Conservation (phyloP, 1,140 invertebrate genomes). For the Tetranychus cinnabarinus region DNA sequence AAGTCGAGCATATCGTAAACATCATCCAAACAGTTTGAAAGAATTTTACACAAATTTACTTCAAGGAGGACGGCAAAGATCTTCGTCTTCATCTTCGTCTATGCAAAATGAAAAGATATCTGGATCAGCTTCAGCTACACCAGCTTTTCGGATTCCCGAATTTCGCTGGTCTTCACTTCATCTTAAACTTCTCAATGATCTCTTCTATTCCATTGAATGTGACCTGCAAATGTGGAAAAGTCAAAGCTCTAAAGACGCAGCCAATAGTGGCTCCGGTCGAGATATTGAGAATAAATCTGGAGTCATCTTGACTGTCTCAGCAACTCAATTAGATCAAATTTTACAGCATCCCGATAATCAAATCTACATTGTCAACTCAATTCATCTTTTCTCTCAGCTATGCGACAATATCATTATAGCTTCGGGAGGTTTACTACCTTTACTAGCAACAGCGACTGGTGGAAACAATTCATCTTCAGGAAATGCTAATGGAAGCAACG, state of each 20-base stretch:
- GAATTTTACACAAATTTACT: constrained; percentile 23
- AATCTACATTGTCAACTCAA: constrained; percentile 96
- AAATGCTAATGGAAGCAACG: background rate
- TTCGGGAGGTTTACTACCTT: constrained; percentile 82
- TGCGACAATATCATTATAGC: constrained; percentile 97
- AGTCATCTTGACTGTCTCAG: background rate
- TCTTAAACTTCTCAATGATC: constrained; percentile 80
- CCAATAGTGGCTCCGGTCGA: background rate
- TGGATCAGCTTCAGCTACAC: constrained; percentile 41
- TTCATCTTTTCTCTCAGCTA: constrained; percentile 93
- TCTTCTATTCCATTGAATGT: constrained; percentile 86
- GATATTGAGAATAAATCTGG: background rate
- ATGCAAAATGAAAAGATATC: background rate
- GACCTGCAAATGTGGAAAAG: constrained; percentile 75
- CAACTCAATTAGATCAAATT: constrained; percentile 6
- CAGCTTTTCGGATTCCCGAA: constrained; percentile 94
- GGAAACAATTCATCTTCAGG: background rate
- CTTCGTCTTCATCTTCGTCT: background rate
- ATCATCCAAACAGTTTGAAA: background rate
- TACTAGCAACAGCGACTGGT: constrained; percentile 77
- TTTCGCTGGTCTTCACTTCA: constrained; percentile 99
- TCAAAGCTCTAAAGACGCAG: background rate
- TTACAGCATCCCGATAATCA: constrained; percentile 46
- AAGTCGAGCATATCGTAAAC: constrained; percentile 15
- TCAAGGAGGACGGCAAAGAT: constrained; percentile 17